phyloP scores from a whole-genome alignment of 2,797 vertebrate genomes.

The Synaphobranchus kaupii region DNA sequence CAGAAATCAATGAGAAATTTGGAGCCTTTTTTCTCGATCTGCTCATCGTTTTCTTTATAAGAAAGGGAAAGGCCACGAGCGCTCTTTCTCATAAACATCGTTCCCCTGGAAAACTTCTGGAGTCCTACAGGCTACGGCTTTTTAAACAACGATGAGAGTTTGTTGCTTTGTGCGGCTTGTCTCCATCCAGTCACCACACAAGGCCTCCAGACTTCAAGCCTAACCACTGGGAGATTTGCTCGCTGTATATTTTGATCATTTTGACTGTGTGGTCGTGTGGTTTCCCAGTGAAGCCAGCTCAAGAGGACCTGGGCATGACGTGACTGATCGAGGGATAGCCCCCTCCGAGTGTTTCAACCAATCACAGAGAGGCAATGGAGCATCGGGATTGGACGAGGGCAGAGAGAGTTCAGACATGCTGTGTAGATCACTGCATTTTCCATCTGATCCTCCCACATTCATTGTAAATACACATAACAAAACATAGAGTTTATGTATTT shows the following conservation, averaged over 20 bases:
- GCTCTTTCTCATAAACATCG: neutral
- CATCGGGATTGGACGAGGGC: neutral
- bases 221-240: neutral
- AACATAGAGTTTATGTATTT: conserved; percentile 13
- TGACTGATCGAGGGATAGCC: neutral
- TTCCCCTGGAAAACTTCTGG: neutral
- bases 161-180: neutral
- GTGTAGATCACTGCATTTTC: conserved; percentile 16
- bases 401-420: neutral
- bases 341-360: neutral
- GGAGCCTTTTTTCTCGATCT: neutral
- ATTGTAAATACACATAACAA: conserved; percentile 29
- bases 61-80: neutral
- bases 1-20: neutral
- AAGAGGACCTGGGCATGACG: neutral
- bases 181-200: neutral
- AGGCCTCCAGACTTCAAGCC: neutral
- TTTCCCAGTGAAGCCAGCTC: neutral
- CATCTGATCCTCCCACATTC: neutral
- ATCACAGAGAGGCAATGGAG: neutral
- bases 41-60: neutral
- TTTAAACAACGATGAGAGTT: neutral
- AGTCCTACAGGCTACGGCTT: neutral
- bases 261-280: neutral
- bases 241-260: neutral